A percentile compares a stretch with the other conserved stretches of the same genome.
Evolutionary conservation across 2,888 invertebrate genomes (phyloP).

Genomic region (Tyria jacobaeae): DNA sequence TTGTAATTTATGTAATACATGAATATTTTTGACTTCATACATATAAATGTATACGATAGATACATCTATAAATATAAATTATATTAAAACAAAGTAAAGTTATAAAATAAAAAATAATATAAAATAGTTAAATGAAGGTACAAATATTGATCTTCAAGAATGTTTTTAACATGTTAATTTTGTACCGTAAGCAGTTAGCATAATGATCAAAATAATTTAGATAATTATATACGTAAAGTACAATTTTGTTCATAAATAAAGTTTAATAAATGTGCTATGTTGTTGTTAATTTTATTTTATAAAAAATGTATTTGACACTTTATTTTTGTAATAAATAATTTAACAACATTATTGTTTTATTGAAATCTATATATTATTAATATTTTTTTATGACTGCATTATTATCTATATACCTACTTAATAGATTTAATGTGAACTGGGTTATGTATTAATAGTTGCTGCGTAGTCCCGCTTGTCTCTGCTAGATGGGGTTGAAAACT

Average conservation of each 20-base stretch:
- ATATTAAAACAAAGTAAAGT: no score
- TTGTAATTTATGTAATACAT: no score
- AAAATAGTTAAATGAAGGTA: no score
- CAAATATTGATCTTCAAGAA: no score
- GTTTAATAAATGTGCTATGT: conserved; percentile 36
- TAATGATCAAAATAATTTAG: conserved; percentile 4
- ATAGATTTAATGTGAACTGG: no score
- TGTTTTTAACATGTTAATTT: background rate
- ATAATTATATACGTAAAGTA: conserved; percentile 40
- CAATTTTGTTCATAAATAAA: conserved; percentile 37
- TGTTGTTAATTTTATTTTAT: conserved; percentile 62
- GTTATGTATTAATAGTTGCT: no score
- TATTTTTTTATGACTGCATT: no score
- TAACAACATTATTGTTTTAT: conserved; percentile 27
- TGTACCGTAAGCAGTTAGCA: background rate
- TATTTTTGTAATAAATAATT: conserved; percentile 60
- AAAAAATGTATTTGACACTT: conserved; percentile 47
- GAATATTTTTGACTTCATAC: background rate
- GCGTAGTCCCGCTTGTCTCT: no score
- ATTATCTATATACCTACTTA: no score
- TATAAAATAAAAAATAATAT: no score
- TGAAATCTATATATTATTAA: no score
- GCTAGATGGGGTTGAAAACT: no score
- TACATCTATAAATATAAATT: background rate
- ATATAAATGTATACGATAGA: background rate